Evolutionary conservation across 2,113 vertebrate genomes (phyloP).

Genomic region (Gymnarchus niloticus): DNA sequence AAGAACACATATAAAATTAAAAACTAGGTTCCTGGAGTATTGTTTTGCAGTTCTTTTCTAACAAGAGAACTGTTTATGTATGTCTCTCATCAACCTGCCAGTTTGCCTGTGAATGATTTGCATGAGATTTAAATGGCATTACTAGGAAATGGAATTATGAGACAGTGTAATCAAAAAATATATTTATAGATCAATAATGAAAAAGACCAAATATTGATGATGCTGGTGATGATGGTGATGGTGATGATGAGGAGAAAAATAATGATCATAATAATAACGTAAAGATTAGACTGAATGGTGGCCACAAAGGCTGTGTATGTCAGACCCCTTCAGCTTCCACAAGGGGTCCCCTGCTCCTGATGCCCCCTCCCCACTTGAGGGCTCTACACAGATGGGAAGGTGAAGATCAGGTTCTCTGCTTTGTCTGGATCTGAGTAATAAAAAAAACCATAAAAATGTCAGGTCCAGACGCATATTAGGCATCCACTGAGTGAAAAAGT

Average conservation of each 20-base stretch:
- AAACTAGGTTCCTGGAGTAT: background rate
- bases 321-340: too few relatives aligned
- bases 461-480: slow-evolving; percentile 68
- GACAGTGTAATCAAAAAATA: background rate
- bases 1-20: background rate
- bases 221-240: too few relatives aligned
- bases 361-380: background rate
- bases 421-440: slow-evolving; percentile 57
- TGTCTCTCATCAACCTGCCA: background rate
- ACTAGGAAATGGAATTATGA: background rate
- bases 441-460: slow-evolving; percentile 55
- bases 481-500: slow-evolving; percentile 52
- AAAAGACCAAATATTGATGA: background rate
- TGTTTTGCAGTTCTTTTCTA: background rate
- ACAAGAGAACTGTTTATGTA: background rate
- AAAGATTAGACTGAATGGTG: too few relatives aligned
- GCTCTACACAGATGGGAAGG: background rate
- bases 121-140: background rate
- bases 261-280: too few relatives aligned
- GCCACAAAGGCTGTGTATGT: too few relatives aligned
- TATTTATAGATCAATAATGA: background rate
- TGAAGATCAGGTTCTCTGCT: slow-evolving; percentile 29
- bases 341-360: too few relatives aligned
- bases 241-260: too few relatives aligned
- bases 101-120: too few relatives aligned